Evolutionary conservation across 2,797 vertebrate genomes (phyloP), one percentile per base, ranked within the genome.

Genomic region (Sarcophilus harrisii): DNA sequence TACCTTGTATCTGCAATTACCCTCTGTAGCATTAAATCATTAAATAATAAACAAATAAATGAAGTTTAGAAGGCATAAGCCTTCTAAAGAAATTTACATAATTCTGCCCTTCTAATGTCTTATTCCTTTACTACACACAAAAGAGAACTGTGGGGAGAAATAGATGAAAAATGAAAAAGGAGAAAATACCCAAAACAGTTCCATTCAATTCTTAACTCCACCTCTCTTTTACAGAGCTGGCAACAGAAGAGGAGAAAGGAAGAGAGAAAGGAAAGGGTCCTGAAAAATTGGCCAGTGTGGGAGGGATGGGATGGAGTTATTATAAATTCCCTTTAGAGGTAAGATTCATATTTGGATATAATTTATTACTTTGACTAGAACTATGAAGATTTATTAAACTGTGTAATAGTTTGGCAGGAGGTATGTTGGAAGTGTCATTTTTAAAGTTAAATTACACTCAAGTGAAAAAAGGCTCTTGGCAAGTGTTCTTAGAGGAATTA

Each of bases 331-430:
- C 18, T 93, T 73, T 62, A 92, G 45, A 59, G 90, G 54, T 55
- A 4, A 55, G 91, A 92, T 96, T 96, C 91, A 91, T 93, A 81
- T 60, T 92, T 59, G 1, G 57, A 3, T 58, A 6, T 92, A 21
- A 89, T 45, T 91, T 8, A 89, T 94, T 94, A 90, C 57, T 94
- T 54, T 87, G 94, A 96, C 24, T 89, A 94, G 9, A n/a, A 89
- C 52, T 92, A 21, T 89, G 45, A 96, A 95, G 73, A 91, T 92
- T 92, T 95, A 94, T 89, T 94, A 60, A 92, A 3, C 38, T 81
- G 8, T 94, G 55, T 12, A 57, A n/a, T 81, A 45, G 52, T 96
- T 93, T 95, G 58, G 54, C 73, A 94, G 95, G 58, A 62, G 90
- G 9, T 58, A 91, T 18, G 2, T 49, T 92, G 58, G 66, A 95